Evolutionary conservation across 1,140 invertebrate genomes (phyloP), one percentile per base, ranked within the genome.

Genomic region (Colletes latitarsis): DNA sequence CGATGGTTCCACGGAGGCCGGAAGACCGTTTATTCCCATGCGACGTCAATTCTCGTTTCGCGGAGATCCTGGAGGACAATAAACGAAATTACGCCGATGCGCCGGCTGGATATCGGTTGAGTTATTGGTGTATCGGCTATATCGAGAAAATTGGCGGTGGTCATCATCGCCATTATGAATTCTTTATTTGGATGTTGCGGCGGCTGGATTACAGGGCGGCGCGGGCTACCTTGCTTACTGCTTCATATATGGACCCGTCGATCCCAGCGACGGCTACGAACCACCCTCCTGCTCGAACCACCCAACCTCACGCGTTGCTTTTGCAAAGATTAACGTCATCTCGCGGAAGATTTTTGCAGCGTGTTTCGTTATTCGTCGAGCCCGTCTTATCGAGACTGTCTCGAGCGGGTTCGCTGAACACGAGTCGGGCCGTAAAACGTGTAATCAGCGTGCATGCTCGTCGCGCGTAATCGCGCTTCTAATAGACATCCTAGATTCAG

Each of bases 101-200:
- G 58, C 55, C 70, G 60, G 75, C 62, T 63, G 80, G 70, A 84
- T 88, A 89, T 89, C 78, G 75, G 52, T 74, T 87, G 89, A 89
- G 89, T 91, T 91, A 92, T 92, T 89, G 89, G 89, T 86, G 89
- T 91, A 92, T 91, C 88, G 80, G 88, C 85, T 86, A 89, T 91
- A 91, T 91, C 82, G 90, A 92, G 90, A 89, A 92, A 92, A 92
- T 92, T 93, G 90, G 84, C 88, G 89, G 87, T 84, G 91, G 88
- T 92, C 91, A 93, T 93, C 92, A 92, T 93, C 92, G 92, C 92
- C 91, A 93, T 93, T 93, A 93, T 91, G 90, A 90, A 92, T 93
- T 93, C 91, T 93, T 93, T 92, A 93, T 93, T 93, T 92, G 91
- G 92, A 89, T 89, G 91, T 88, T 89, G 89, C 90, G 91, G 90